phyloP scores from a whole-genome alignment of 2,113 vertebrate genomes.

The Ramphastos sulfuratus region DNA sequence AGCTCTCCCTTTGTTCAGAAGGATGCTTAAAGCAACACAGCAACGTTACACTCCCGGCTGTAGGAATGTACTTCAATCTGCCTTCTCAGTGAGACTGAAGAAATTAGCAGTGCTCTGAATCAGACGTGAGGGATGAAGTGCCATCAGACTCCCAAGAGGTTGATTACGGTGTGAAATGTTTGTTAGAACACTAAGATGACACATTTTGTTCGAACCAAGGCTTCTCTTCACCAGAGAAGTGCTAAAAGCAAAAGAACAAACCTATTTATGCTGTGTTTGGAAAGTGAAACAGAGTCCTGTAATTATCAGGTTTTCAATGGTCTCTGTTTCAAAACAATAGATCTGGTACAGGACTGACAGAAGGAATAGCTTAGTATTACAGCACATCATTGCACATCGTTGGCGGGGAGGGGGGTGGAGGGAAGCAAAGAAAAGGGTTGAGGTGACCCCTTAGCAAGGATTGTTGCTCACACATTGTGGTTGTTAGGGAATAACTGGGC shows the following conservation, averaged over 20 bases:
- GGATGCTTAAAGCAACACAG: neutral
- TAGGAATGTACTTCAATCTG: neutral
- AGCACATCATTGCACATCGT: neutral
- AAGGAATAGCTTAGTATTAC: neutral
- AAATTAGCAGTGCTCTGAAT: constrained; percentile 16
- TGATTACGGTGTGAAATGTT: neutral
- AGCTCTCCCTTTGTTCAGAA: neutral
- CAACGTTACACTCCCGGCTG: neutral
- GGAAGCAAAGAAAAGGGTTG: neutral
- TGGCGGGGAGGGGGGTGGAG: no score
- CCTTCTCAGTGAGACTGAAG: neutral
- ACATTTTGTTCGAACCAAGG: neutral
- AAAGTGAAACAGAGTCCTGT: neutral
- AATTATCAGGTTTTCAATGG: neutral
- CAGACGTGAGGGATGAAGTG: neutral
- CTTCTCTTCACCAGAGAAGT: neutral
- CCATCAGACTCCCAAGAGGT: neutral
- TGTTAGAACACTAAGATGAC: neutral
- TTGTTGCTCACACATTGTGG: neutral
- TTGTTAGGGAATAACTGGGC: neutral
- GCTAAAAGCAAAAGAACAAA: neutral
- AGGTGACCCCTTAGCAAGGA: neutral
- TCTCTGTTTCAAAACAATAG: neutral
- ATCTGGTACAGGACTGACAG: neutral
- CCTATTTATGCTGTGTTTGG: neutral